Conservation (phyloP, 2,113 vertebrate genomes). For the Andinoacara biseriatus region DNA sequence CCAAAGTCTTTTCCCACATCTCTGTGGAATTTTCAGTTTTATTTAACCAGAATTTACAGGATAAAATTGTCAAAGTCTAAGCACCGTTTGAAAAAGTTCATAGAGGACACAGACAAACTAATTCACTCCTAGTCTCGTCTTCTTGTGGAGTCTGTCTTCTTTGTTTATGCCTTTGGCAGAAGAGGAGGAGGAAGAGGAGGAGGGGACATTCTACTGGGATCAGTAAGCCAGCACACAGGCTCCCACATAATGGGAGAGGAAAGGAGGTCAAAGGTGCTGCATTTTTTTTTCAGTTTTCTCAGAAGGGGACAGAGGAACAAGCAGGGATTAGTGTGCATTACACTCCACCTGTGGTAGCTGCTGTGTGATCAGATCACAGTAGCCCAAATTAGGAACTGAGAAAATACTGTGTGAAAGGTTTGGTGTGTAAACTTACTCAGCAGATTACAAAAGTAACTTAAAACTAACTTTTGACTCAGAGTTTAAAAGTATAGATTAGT, state of each 20-base stretch:
- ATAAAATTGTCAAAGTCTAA: neutral
- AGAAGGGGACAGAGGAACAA: neutral
- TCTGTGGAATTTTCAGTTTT: neutral
- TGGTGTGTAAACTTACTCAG: too few species aligned
- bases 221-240: neutral
- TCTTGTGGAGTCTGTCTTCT: neutral
- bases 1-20: neutral
- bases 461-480: neutral
- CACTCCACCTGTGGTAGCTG: neutral
- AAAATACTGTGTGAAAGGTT: neutral
- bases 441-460: too few species aligned
- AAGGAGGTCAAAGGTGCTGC: neutral
- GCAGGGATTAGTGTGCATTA: neutral
- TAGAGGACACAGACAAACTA: neutral
- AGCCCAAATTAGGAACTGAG: neutral
- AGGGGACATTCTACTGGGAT: neutral
- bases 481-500: neutral
- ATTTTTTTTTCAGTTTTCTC: constrained; percentile 9
- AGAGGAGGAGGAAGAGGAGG: neutral
- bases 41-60: neutral
- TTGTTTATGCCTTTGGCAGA: constrained; percentile 10
- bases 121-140: neutral
- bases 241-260: neutral
- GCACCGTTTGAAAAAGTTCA: neutral
- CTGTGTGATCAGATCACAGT: neutral